Evolutionary conservation across 1,140 invertebrate genomes (phyloP), one percentile per base, ranked within the genome.

Genomic region (Drosophila ficusphila): DNA sequence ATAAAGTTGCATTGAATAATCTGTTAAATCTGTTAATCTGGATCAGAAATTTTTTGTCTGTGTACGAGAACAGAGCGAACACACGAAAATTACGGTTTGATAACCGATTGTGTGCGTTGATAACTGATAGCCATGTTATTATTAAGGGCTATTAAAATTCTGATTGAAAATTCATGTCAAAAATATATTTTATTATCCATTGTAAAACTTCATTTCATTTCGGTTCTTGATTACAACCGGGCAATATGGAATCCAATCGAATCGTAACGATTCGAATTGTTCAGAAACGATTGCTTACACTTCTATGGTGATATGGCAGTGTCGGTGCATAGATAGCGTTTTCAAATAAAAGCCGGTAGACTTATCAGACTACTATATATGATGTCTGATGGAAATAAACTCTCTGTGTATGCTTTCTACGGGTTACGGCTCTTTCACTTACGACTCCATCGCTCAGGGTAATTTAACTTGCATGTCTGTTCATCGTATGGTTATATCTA

Each of bases 121-220:
- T 88, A 88, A 76, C 77, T 88, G 83, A 90, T 90, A 90, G 79
- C 74, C 74, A 86, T 89, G 89, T 82, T 90, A 90, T 90, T 90
- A 90, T 90, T 82, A 90, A 90, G 78, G 77, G 83, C 69, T 86
- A 90, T 90, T 90, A 90, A 89, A 90, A 90, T 90, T 90, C 89
- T 90, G 89, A 90, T 90, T 90, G 89, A 90, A 90, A 90, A 89
- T 90, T 90, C 89, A 89, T 90, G 89, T 90, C 89, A 90, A 90
- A 90, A 89, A 86, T 90, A 86, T 90, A 89, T 90, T 90, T 90
- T 90, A 90, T 83, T 74, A 51, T 56, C 42, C 52, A 31, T 58
- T 57, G 67, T 90, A 90, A 90, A 90, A 64, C 60, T 64, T 76
- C 75, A 86, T 75, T 89, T 83, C 58, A 62, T 67, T 67, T 67